Percentiles rank a stretch among this genome's conserved stretches.
Evolutionary conservation across 2,113 vertebrate genomes (phyloP).

Genomic region (Mastomys coucha): DNA sequence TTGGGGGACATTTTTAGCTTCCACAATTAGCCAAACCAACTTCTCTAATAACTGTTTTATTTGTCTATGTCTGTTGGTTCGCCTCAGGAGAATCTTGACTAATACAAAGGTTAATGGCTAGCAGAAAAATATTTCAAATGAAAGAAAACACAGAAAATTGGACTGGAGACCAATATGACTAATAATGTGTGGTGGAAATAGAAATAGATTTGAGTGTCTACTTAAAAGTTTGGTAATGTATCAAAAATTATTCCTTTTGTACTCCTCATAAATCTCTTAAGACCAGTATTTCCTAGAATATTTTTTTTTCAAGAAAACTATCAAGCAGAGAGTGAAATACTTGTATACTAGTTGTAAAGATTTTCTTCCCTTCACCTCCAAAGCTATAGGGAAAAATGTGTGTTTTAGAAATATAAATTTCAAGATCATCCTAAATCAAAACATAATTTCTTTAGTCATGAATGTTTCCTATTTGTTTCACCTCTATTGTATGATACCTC

Average conservation of each 20-base stretch:
- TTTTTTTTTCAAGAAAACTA: constrained; percentile 17
- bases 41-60: neutral
- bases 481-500: neutral
- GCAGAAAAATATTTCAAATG: neutral
- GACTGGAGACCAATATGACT: neutral
- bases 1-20: neutral
- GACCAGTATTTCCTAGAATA: neutral
- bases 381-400: neutral
- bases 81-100: neutral
- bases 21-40: too few relatives aligned
- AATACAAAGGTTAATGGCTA: neutral
- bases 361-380: neutral
- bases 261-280: neutral
- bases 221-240: constrained; percentile 21
- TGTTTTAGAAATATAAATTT: constrained; percentile 52
- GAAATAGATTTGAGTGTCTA: constrained; percentile 19
- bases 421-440: neutral
- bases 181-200: neutral
- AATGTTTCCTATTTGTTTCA: constrained; percentile 23
- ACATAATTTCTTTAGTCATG: neutral
- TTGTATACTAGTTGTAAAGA: neutral
- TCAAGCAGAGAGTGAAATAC: neutral
- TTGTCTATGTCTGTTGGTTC: neutral
- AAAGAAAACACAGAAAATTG: neutral
- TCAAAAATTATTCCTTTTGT: constrained; percentile 20